These are phyloP conservation scores for Acipenser oxyrinchus DNA, from an alignment of 2,797 vertebrate species.

Conservation along the genomic window DNA sequence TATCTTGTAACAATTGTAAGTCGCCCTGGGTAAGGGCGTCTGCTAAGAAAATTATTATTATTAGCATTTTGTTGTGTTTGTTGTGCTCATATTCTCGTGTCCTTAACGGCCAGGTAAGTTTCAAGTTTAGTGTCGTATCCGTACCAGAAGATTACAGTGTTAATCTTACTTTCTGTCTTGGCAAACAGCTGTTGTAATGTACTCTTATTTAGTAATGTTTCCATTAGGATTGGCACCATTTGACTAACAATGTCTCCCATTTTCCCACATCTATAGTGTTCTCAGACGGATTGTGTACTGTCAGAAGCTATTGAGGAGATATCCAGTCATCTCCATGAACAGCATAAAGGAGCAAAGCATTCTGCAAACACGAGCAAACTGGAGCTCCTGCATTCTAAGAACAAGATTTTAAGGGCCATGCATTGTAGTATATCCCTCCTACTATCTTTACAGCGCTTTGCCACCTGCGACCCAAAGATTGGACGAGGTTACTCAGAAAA, in stretches of 20 bases:
- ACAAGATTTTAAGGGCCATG: slow-evolving; percentile 30
- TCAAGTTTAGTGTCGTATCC: too few species aligned
- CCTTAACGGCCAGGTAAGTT: too few species aligned
- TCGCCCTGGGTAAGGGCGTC: too few species aligned
- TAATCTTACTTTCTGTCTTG: too few species aligned
- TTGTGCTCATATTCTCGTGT: too few species aligned
- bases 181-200: too few species aligned
- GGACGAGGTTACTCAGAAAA: not conserved
- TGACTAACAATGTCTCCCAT: slow-evolving; percentile 46
- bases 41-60: too few species aligned
- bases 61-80: too few species aligned
- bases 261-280: slow-evolving; percentile 41
- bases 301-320: slow-evolving; percentile 50
- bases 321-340: slow-evolving; percentile 25
- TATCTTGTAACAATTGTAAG: too few species aligned
- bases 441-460: slow-evolving; percentile 15
- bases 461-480: not conserved
- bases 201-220: too few species aligned
- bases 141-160: too few species aligned
- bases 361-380: slow-evolving; percentile 33
- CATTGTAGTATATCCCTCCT: slow-evolving; percentile 25
- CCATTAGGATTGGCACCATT: slow-evolving; percentile 36
- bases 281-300: slow-evolving; percentile 47
- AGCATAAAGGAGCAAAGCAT: slow-evolving; percentile 16
- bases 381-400: not conserved